phyloP scores from a whole-genome alignment of 2,113 vertebrate species.

The Poeciliopsis occidentalis region DNA sequence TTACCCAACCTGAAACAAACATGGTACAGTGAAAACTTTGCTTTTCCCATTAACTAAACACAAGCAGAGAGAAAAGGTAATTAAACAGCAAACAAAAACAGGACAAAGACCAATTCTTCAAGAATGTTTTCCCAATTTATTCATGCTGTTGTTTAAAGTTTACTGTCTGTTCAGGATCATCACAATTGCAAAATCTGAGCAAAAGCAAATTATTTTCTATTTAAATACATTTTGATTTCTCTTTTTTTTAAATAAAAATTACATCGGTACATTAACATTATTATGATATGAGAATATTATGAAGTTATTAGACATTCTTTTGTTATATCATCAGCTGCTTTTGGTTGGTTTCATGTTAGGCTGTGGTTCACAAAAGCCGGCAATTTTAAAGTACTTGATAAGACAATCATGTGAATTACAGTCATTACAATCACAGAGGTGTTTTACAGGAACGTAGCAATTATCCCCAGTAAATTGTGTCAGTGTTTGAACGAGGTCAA shows the following conservation, averaged over 20 bases:
- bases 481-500: slow-evolving; percentile 23
- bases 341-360: not conserved
- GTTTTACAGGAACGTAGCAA: slow-evolving; percentile 27
- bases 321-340: not conserved
- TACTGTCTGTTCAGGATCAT: too few species aligned
- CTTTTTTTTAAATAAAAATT: not conserved
- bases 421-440: slow-evolving; percentile 12
- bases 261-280: not conserved
- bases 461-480: slow-evolving; percentile 19
- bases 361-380: not conserved
- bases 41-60: slow-evolving; percentile 38
- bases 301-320: not conserved
- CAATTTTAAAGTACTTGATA: slow-evolving; percentile 16
- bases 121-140: slow-evolving; percentile 13
- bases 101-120: slow-evolving; percentile 46
- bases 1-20: slow-evolving; percentile 38
- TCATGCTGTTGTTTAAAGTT: too few species aligned
- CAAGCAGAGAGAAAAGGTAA: slow-evolving; percentile 43
- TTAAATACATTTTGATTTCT: not conserved
- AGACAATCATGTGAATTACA: slow-evolving; percentile 19
- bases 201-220: not conserved
- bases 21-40: slow-evolving; percentile 38
- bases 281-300: not conserved
- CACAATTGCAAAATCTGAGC: not conserved
- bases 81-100: slow-evolving; percentile 53